These are phyloP conservation scores for Morelia viridis DNA, from an alignment of 2,797 vertebrate species.

Conservation along the genomic window DNA sequence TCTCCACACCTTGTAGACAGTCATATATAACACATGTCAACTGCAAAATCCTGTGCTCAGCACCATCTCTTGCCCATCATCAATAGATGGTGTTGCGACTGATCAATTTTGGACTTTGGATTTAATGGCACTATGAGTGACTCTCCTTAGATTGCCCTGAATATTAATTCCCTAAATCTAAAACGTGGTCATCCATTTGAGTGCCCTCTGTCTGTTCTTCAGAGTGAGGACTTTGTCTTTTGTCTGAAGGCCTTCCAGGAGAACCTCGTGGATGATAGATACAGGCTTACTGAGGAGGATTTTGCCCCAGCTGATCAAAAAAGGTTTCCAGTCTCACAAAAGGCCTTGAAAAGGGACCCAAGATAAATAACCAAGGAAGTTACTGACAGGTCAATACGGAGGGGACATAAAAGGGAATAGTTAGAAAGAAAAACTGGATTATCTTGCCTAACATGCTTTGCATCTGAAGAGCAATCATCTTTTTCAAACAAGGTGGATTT, in stretches of 20 bases:
- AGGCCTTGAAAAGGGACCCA: slow-evolving; percentile 21
- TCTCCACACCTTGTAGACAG: neutral
- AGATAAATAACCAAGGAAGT: slow-evolving; percentile 19
- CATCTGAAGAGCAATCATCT: slow-evolving; percentile 47
- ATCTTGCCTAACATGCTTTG: slow-evolving; percentile 49
- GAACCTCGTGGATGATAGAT: no score
- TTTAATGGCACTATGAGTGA: neutral
- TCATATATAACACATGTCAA: neutral
- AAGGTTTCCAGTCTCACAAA: slow-evolving; percentile 5
- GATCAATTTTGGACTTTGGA: neutral
- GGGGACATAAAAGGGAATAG: neutral
- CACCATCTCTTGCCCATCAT: neutral
- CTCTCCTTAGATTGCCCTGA: neutral
- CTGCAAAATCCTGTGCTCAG: neutral
- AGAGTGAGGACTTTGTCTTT: neutral
- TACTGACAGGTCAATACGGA: slow-evolving; percentile 26
- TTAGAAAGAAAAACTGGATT: slow-evolving; percentile 28
- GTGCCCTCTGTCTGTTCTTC: neutral
- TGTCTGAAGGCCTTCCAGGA: neutral
- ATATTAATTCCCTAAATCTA: neutral
- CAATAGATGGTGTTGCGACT: neutral
- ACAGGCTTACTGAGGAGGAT: neutral
- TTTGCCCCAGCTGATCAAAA: neutral
- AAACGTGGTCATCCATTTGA: neutral
- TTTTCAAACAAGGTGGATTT: slow-evolving; percentile 16